Evolutionary conservation across 2,797 vertebrate genomes (phyloP).

Genomic region (Pipistrellus kuhlii): DNA sequence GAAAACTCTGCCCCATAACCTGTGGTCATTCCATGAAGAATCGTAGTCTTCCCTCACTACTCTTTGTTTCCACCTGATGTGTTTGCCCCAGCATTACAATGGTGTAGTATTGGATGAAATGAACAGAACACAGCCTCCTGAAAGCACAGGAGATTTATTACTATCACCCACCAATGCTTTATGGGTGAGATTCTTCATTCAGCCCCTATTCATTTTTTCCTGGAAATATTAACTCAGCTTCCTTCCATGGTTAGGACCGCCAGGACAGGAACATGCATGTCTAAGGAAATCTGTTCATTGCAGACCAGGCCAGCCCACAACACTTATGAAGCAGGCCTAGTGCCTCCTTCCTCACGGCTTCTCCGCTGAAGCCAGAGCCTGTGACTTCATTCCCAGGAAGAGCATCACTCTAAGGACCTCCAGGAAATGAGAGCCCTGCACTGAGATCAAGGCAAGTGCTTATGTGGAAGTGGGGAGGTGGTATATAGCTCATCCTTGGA

Average conservation of each 20-base stretch:
- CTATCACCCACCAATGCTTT: conserved; percentile 29
- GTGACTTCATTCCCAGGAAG: not conserved
- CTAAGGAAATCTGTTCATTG: conserved; percentile 8
- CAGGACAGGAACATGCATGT: not conserved
- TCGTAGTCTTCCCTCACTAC: conserved; percentile 76
- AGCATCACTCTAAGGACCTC: not conserved
- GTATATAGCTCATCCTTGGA: not conserved
- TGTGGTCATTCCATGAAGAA: conserved; percentile 79
- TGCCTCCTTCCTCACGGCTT: not conserved
- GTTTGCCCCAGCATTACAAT: conserved; percentile 70
- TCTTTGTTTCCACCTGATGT: conserved; percentile 79
- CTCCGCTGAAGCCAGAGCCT: not conserved
- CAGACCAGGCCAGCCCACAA: not conserved
- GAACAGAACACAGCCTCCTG: not conserved
- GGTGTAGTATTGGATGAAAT: not conserved
- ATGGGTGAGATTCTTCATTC: conserved; percentile 15
- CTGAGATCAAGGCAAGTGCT: not conserved
- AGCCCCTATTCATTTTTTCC: not conserved
- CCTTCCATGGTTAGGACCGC: not conserved
- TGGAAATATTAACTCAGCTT: conserved; percentile 12
- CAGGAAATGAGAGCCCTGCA: not conserved
- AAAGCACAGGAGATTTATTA: not conserved
- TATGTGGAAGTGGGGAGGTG: not conserved
- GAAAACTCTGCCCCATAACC: conserved; percentile 79
- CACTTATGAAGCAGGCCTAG: not conserved